Conservation (phyloP, 92 coral and sea anemone genomes). For the Plumapathes pennacea region DNA sequence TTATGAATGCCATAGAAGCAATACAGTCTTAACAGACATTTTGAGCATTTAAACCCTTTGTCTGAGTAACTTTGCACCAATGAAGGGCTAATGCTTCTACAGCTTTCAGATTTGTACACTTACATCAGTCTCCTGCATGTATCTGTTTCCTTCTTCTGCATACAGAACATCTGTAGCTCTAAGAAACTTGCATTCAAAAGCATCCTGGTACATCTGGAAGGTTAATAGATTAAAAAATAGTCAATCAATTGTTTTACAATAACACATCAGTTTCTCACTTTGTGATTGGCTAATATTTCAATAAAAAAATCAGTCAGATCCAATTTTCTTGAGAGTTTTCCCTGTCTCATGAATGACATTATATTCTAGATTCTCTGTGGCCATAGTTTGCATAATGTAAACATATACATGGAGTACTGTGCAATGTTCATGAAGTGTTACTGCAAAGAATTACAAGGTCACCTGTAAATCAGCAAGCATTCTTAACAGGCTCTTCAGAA, state of each 20-base stretch:
- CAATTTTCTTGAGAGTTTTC: too few relatives aligned
- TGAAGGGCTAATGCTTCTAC: too few relatives aligned
- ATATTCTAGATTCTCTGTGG: too few relatives aligned
- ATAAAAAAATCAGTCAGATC: neutral
- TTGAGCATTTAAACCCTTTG: too few relatives aligned
- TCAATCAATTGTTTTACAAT: too few relatives aligned
- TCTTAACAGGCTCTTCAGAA: slow-evolving; percentile 89
- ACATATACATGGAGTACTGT: neutral
- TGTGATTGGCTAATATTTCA: neutral
- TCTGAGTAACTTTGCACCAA: too few relatives aligned
- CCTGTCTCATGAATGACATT: too few relatives aligned
- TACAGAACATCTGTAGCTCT: slow-evolving; percentile 87
- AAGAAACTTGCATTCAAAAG: slow-evolving; percentile 86
- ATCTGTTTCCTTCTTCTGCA: slow-evolving; percentile 96
- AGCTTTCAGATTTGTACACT: slow-evolving; percentile 21
- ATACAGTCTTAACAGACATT: too few relatives aligned
- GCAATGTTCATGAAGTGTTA: neutral
- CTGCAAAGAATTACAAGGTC: neutral
- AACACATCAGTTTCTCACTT: too few relatives aligned
- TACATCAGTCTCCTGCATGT: slow-evolving; percentile 99
- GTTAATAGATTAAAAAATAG: neutral
- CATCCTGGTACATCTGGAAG: slow-evolving; percentile 93
- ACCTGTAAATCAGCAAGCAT: slow-evolving; percentile 99
- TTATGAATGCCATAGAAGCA: too few relatives aligned
- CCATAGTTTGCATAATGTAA: neutral